Evolutionary conservation across 2,888 invertebrate genomes (phyloP), one percentile per base, ranked within the genome.

Genomic region (Pandemis heparana): DNA sequence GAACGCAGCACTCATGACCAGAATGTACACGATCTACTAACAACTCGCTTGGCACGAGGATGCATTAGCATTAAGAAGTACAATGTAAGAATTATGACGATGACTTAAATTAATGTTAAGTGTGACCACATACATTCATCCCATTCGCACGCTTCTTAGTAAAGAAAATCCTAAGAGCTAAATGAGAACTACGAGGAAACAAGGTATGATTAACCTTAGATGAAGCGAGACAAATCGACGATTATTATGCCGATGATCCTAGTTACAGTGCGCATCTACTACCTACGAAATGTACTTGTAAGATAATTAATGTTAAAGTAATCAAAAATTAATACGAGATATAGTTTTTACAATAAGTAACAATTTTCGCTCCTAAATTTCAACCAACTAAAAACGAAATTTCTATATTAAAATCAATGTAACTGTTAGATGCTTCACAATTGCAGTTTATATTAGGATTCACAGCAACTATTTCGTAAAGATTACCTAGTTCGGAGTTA

Each of bases 391-490:
- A 88, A 91, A 90, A 90, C 85, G 82, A 85, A 86, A 82, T 85
- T 84, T 81, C 77, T 86, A 84, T 82, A 82, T 77, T 41, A 85
- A 87, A 90, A 87, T 83, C 79, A 87, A 87, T 85, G 79, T 80
- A 84, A 85, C 82, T 80, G 81, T 79, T 83, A 84, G 79, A 80
- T 81, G 79, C 79, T 83, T 83, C 81, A 89, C 84, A 84, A 87
- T 86, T 80, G 89, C 85, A 83, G 86, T 84, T 85, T 87, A 85
- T 85, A 87, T 85, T 87, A 91, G 86, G 90, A 90, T 85, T 84
- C 89, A 92, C 86, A 92, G 92, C 88, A 89, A 92, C 91, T 93
- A 91, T 92, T 92, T 90, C 83, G 87, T 92, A 89, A 87, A 92
- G 81, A 89, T 92, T 89, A 90, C 85, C 91, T 93, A 92, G 86